phyloP scores from a whole-genome alignment of 2,797 vertebrate species.

The Gymnoscopelus braueri region DNA sequence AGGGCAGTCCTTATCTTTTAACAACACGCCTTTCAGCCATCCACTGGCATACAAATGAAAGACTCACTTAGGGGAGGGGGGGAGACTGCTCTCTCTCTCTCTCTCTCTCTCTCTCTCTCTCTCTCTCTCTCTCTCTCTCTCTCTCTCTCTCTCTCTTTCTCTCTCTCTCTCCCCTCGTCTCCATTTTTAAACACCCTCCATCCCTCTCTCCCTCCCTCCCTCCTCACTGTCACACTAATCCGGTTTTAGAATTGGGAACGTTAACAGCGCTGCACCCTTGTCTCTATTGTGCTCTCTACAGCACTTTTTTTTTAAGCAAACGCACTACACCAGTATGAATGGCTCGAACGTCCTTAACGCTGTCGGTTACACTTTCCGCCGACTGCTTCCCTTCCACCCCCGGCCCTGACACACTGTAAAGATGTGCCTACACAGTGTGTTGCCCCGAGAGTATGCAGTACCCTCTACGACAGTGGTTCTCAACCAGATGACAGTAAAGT shows the following conservation, averaged over 20 bases:
- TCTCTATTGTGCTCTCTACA: conserved; percentile 39
- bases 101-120: conserved; percentile 39
- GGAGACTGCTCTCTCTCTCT: conserved; percentile 30
- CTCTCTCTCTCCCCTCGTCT: conserved; percentile 17
- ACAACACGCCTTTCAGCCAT: conserved; percentile 81
- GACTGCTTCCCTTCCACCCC: conserved; percentile 5
- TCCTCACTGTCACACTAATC: conserved; percentile 59
- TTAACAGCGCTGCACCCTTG: conserved; percentile 36
- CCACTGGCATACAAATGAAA: conserved; percentile 81
- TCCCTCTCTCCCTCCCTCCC: conserved; percentile 30
- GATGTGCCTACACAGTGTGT: conserved; percentile 6
- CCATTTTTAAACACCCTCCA: conserved; percentile 16
- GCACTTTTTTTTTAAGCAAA: conserved; percentile 57
- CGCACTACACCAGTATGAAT: conserved; percentile 41
- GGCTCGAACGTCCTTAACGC: conserved; percentile 46
- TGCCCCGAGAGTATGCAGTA: conserved; percentile 11
- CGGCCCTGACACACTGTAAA: conserved; percentile 14
- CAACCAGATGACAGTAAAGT: no score
- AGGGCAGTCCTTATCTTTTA: conserved; percentile 82
- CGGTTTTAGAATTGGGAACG: conserved; percentile 64
- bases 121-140: conserved; percentile 26
- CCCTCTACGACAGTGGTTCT: no score
- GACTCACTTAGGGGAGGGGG: conserved; percentile 70
- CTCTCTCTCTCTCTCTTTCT: conserved; percentile 39
- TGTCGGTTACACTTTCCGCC: conserved; percentile 28